Conservation (phyloP, 2,888 invertebrate species). For the Dynastes hyllus region DNA sequence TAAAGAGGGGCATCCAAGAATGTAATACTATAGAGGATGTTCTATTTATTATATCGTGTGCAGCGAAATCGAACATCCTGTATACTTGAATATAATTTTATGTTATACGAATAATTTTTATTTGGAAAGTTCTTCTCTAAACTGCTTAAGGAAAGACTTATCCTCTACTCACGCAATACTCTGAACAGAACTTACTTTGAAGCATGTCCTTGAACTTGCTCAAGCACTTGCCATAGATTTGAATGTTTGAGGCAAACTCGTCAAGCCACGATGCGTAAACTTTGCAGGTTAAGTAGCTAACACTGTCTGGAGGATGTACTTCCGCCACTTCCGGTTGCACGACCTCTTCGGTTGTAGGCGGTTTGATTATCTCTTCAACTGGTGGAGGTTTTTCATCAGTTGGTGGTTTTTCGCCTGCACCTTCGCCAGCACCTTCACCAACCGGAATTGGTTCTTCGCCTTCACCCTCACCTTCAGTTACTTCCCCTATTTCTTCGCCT, state of each 20-base stretch:
- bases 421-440: constrained; percentile 1
- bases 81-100: too few species aligned
- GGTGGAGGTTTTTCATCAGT: constrained; percentile 9
- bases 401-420: constrained; percentile 25
- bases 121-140: too few species aligned
- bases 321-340: constrained; percentile 17
- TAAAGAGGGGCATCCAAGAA: too few species aligned
- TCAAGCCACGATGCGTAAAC: constrained; percentile 57
- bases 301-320: constrained; percentile 54
- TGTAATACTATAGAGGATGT: too few species aligned
- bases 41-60: too few species aligned
- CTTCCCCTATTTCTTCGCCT: constrained; percentile 14
- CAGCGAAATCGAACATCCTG: too few species aligned
- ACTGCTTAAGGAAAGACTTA: too few species aligned
- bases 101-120: too few species aligned
- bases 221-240: constrained; percentile 55
- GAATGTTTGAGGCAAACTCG: constrained; percentile 56
- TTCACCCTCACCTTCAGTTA: constrained; percentile 15
- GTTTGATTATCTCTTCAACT: background rate
- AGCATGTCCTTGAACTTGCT: constrained; percentile 51
- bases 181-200: constrained; percentile 30
- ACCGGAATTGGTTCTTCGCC: constrained; percentile 33
- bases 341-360: background rate
- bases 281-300: constrained; percentile 57
- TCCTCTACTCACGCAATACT: too few species aligned